Evolutionary conservation across 92 coral and sea anemone species (phyloP).

Genomic region (Porites divaricata): DNA sequence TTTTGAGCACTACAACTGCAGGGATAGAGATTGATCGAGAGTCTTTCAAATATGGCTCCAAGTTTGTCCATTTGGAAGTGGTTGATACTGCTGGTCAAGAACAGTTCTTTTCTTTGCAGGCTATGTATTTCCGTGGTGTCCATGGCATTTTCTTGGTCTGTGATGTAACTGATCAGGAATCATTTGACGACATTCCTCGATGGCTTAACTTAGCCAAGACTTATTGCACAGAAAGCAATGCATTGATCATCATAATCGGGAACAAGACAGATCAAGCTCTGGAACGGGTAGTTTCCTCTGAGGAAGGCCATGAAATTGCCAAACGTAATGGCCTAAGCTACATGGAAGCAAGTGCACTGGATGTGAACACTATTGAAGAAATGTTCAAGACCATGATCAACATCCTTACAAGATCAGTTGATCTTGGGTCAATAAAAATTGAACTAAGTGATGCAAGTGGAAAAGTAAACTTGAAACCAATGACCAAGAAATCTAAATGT

Average conservation of each 20-base stretch:
- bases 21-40: constrained; percentile 69
- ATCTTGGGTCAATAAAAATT: constrained; percentile 51
- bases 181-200: constrained; percentile 54
- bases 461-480: constrained; percentile 13
- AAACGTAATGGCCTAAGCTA: constrained; percentile 55
- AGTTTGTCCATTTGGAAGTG: constrained; percentile 56
- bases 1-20: constrained; percentile 48
- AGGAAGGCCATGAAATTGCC: constrained; percentile 61
- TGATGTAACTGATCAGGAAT: constrained; percentile 65
- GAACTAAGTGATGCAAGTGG: constrained; percentile 9
- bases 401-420: constrained; percentile 59
- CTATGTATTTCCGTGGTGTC: constrained; percentile 75
- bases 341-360: constrained; percentile 74
- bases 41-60: constrained; percentile 68
- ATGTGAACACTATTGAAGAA: constrained; percentile 53
- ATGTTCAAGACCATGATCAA: constrained; percentile 70
- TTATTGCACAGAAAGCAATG: constrained; percentile 52
- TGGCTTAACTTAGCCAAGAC: constrained; percentile 66
- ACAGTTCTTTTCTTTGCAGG: constrained; percentile 63
- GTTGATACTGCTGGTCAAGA: constrained; percentile 89
- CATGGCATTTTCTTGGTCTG: constrained; percentile 80
- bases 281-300: constrained; percentile 38
- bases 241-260: constrained; percentile 66
- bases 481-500: constrained; percentile 33
- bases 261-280: constrained; percentile 69